Conservation (phyloP, 2,113 vertebrate species). For the Cnemophilus loriae region DNA sequence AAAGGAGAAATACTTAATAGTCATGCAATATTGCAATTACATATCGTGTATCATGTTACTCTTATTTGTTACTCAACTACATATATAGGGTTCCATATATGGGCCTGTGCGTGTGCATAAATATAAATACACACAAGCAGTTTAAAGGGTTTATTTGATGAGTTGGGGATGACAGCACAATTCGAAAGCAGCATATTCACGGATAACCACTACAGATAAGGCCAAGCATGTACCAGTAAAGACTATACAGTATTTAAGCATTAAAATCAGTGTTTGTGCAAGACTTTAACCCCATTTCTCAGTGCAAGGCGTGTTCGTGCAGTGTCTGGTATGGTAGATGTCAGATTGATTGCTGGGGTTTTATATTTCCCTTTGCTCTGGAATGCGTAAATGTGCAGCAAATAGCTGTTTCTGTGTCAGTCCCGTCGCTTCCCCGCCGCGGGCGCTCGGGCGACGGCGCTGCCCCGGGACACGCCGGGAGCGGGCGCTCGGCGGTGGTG, state of each 20-base stretch:
- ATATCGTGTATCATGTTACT: not conserved
- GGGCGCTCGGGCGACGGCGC: not conserved
- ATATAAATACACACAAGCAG: not conserved
- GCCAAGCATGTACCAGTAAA: not conserved
- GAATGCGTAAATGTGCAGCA: fast-evolving
- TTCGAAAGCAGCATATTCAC: not conserved
- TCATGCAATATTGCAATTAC: not conserved
- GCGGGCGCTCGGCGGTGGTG: not conserved
- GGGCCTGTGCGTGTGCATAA: not conserved
- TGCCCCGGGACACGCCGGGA: not conserved
- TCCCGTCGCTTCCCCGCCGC: too few relatives aligned
- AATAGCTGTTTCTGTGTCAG: fast-evolving
- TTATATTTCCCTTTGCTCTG: not conserved
- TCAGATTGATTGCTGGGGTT: fast-evolving
- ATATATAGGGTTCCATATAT: not conserved
- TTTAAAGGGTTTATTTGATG: not conserved
- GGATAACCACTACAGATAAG: not conserved
- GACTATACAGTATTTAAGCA: not conserved
- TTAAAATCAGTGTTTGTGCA: not conserved
- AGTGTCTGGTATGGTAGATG: fast-evolving
- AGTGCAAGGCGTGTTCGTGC: fast-evolving
- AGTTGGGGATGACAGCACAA: not conserved
- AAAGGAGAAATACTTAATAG: not conserved
- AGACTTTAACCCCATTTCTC: not conserved
- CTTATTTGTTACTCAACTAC: not conserved